phyloP scores from a whole-genome alignment of 2,888 invertebrate genomes.

The Perdita meconis region DNA sequence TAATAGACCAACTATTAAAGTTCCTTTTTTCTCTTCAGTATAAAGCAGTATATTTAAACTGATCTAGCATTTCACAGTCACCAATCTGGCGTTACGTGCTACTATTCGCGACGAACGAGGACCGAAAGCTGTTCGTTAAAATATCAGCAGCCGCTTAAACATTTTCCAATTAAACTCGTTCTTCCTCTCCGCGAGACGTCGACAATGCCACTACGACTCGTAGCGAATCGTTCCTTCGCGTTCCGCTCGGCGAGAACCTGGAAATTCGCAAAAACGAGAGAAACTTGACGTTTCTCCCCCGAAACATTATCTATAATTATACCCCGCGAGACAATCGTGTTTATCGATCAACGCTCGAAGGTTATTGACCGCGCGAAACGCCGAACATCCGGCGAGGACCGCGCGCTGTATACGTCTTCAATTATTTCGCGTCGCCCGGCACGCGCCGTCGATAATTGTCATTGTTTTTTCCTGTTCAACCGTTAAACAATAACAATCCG shows the following conservation, averaged over 20 bases:
- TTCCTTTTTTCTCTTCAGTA: no score
- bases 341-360: conserved; percentile 53
- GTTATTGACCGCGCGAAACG: conserved; percentile 46
- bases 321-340: conserved; percentile 34
- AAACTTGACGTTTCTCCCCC: conserved; percentile 24
- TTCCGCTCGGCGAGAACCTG: neutral
- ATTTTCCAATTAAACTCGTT: neutral
- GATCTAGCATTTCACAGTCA: no score
- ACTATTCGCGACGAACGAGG: no score
- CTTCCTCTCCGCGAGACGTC: neutral
- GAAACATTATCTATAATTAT: conserved; percentile 52
- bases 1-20: no score
- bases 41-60: no score
- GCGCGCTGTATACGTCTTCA: conserved; percentile 2
- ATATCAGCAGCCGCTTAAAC: neutral
- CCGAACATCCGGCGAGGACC: conserved; percentile 13
- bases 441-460: neutral
- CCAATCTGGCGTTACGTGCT: no score
- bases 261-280: neutral
- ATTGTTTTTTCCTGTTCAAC: neutral
- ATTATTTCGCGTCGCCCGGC: conserved; percentile 33
- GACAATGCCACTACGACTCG: neutral
- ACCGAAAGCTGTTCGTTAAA: no score
- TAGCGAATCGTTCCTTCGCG: no score
- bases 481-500: conserved; percentile 16